These are phyloP conservation scores for Parnassius smintheus DNA, from an alignment of 2,888 invertebrate genomes.

Conservation along the genomic window DNA sequence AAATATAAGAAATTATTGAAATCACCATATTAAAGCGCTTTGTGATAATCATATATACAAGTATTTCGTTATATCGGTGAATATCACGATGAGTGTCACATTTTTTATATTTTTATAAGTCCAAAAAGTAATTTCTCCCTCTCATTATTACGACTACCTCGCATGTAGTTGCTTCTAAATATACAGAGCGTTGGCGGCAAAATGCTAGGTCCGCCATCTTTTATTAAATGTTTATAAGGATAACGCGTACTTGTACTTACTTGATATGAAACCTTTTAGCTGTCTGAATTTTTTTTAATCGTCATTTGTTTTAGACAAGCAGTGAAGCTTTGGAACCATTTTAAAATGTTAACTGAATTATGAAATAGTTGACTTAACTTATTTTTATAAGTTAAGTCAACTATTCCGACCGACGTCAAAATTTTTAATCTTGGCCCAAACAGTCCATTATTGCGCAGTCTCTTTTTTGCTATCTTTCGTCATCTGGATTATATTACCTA, in stretches of 20 bases:
- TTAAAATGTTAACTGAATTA: too few relatives aligned
- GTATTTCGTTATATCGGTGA: slow-evolving; percentile 4
- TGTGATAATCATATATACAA: slow-evolving; percentile 8
- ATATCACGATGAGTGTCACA: slow-evolving; percentile 20
- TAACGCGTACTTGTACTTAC: neutral
- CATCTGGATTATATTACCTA: too few relatives aligned
- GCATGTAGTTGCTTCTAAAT: slow-evolving; percentile 63
- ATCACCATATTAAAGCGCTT: slow-evolving; percentile 20
- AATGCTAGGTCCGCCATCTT: slow-evolving; percentile 38
- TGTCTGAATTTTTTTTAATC: too few relatives aligned
- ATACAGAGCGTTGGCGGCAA: slow-evolving; percentile 75
- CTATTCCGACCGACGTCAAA: too few relatives aligned
- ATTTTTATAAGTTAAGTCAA: too few relatives aligned
- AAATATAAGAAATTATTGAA: neutral
- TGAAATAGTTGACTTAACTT: too few relatives aligned
- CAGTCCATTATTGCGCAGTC: too few relatives aligned
- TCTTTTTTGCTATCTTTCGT: too few relatives aligned
- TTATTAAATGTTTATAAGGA: neutral
- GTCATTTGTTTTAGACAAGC: too few relatives aligned
- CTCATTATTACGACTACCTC: slow-evolving; percentile 25
- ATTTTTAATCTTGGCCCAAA: too few relatives aligned
- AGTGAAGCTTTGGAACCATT: too few relatives aligned
- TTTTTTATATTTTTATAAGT: slow-evolving; percentile 25
- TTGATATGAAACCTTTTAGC: too few relatives aligned
- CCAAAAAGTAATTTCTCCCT: slow-evolving; percentile 26